Base-by-base conservation (phyloP, 2,888 invertebrate species). In the Acronicta aceris region DNA sequence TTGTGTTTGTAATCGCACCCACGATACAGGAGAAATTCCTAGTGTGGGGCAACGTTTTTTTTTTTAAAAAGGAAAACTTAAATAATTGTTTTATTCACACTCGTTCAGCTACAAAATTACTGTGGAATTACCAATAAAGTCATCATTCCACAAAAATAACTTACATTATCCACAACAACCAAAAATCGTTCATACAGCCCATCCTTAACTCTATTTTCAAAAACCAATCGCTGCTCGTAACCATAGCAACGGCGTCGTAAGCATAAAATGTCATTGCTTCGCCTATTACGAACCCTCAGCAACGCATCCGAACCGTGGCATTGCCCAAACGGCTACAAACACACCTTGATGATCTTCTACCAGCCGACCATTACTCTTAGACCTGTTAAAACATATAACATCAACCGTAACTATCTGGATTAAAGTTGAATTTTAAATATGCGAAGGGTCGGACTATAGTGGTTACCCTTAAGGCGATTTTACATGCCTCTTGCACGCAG, bases 401-500 rank as follows among this genome's bases (percentile, higher is more conserved):
- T 16, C 2, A 56, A 53, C 48, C 21, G 10, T 63, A 60, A 3
- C 0, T 0, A 12, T 0, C 0, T 0, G 1, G 0, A 3, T 27
- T 69, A 76, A 63, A 41, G 67, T 55, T 16, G 13, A 15, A 42
- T 36, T 52, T 66, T 6, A 12, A 30, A 45, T 40, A 8, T 49
- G 13, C 4, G 0, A 27, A 8, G 52, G 76, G 17, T 76, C 76
- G 27, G 10, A 36, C 12, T 70, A 62, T 21, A 54, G 16, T 82
- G 76, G 85, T 66, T 15, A 1, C 1, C 49, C 76, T 62, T 85
- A 85, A 89, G 79, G 76, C 71, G 78, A 88, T 89, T 86, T 76
- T 81, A 77, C 80, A 89, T 88, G 89, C 78, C 81, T 79, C 81
- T 81, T 89, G 86, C 79, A 77, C 85, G 79, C 78, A 81, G 80